Percentiles rank a stretch among this genome's conserved stretches.
Conservation (phyloP, 2,888 invertebrate genomes). For the Melanotus villosus region DNA sequence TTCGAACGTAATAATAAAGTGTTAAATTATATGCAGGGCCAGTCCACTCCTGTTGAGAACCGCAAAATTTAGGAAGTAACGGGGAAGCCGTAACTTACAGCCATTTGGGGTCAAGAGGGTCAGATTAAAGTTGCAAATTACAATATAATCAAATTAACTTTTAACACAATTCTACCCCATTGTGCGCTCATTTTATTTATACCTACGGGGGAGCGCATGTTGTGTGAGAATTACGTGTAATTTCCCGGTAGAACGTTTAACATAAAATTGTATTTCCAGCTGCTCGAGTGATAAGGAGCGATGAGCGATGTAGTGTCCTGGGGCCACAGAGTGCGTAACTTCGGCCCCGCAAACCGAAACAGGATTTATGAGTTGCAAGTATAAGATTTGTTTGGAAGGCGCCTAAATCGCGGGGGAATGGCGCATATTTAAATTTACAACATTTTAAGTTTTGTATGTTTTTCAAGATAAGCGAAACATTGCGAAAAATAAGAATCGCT, state of each 20-base stretch:
- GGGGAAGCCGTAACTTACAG: constrained; percentile 41
- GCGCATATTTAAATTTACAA: constrained; percentile 52
- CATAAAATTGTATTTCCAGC: constrained; percentile 59
- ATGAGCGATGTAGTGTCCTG: constrained; percentile 52
- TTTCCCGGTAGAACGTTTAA: constrained; percentile 63
- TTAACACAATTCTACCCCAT: constrained; percentile 54
- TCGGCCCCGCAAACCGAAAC: constrained; percentile 43
- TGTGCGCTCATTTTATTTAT: constrained; percentile 56
- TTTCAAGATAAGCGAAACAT: constrained; percentile 53
- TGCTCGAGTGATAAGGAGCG: constrained; percentile 48
- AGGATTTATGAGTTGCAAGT: constrained; percentile 50
- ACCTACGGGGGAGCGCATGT: constrained; percentile 56
- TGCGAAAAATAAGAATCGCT: constrained; percentile 47
- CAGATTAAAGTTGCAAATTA: constrained; percentile 66
- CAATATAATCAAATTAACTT: constrained; percentile 66
- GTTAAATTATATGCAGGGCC: constrained; percentile 22
- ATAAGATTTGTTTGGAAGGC: constrained; percentile 44
- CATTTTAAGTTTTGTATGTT: constrained; percentile 51
- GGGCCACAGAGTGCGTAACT: constrained; percentile 47
- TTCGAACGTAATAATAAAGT: constrained; percentile 30
- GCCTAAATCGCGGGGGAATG: constrained; percentile 45
- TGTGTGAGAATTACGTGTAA: constrained; percentile 58
- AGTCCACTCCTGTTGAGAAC: constrained; percentile 31
- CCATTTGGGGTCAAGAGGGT: constrained; percentile 50
- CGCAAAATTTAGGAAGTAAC: constrained; percentile 39